Evolutionary conservation across 1,140 invertebrate species (phyloP).

Genomic region (Heliothis subflexa): DNA sequence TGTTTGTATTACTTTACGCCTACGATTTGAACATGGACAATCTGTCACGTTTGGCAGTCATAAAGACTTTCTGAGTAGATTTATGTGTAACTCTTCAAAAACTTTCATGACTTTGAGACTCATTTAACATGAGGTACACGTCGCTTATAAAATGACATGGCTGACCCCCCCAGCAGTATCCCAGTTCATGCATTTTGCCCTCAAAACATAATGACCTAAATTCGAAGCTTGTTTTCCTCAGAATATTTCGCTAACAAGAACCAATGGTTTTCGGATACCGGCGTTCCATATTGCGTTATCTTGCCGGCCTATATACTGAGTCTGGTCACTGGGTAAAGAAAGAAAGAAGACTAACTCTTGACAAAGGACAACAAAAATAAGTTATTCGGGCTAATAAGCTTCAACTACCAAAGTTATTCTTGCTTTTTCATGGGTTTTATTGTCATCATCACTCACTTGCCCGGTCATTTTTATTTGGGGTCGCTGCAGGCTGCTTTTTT

Average conservation of each 20-base stretch:
- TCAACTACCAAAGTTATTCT: too few relatives aligned
- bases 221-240: conserved; percentile 33
- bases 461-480: too few relatives aligned
- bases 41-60: too few relatives aligned
- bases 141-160: too few relatives aligned
- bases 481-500: too few relatives aligned
- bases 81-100: not conserved
- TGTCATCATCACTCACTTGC: too few relatives aligned
- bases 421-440: too few relatives aligned
- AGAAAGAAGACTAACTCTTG: not conserved
- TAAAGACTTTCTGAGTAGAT: too few relatives aligned
- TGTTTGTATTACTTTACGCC: not conserved
- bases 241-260: conserved; percentile 37
- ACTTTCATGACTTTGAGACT: not conserved
- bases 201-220: conserved; percentile 41
- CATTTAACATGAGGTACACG: not conserved
- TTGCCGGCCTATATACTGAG: conserved; percentile 41
- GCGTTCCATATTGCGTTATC: conserved; percentile 45
- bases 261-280: conserved; percentile 44
- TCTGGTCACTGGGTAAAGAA: not conserved
- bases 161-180: not conserved
- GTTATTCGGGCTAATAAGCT: too few relatives aligned
- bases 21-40: too few relatives aligned
- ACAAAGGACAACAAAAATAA: too few relatives aligned
- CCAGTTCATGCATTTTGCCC: conserved; percentile 1